Evolutionary conservation across 2,797 vertebrate species (phyloP), one percentile per base, ranked within the genome.

Genomic region (Taenioides sp.): DNA sequence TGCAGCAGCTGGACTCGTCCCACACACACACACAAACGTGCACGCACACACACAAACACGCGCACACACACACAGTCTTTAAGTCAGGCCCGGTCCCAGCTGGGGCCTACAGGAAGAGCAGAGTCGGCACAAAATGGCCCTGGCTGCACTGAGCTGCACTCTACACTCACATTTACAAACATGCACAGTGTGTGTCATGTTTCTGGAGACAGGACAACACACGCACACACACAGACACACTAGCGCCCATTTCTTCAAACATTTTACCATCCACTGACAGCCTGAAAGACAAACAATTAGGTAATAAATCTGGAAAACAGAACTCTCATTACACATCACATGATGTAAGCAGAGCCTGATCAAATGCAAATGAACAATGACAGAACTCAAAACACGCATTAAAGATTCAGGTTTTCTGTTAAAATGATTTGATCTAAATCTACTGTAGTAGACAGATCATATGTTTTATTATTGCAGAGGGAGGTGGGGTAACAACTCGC

Each of bases 1-100:
- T 95, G 94, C 89, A 97, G 97, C 98, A 99, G 97, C 98, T 99
- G 98, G 95, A 95, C 95, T 94, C 94, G 96, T 98, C 96, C 94
- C 96, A 96, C 95, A 89, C 95, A 95, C 95, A 89, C 95, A 95
- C 91, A 95, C 94, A 94, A 94, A 10, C 69, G 50, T 68, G 25
- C 34, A 10, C 34, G 14, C 96, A 96, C 95, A 89, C 95, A 95
- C 91, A 95, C 94, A 94, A 94, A 10, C 70, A 69, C 69, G 77
- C 78, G 66, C 81, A 60, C 73, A 20, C 31, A 34, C 28, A 63
- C 82, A 85, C 75, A 81, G 58, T 71, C 85, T 94, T 95, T 96
- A 96, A 97, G 95, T 97, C 95, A 88, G 94, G 94, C 92, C 94
- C 93, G 94, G 95, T 93, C 93, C 96, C 95, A 97, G 96, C 96